Percentiles rank a stretch among this genome's conserved stretches.
Evolutionary conservation across 2,797 vertebrate species (phyloP).

Genomic region (Danio kyathit): DNA sequence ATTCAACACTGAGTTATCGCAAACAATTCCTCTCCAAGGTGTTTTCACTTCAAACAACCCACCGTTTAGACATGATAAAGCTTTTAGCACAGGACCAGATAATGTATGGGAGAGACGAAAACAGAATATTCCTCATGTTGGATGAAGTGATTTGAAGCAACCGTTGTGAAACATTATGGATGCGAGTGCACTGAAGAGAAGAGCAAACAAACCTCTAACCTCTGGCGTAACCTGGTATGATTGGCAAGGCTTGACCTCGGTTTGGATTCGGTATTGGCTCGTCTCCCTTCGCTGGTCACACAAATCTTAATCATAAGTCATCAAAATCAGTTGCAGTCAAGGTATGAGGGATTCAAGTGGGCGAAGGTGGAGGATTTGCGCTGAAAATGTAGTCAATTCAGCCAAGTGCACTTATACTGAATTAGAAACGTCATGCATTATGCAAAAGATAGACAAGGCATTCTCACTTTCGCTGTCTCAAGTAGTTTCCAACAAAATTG

Average conservation of each 20-base stretch:
- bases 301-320: conserved; percentile 50
- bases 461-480: conserved; percentile 40
- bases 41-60: conserved; percentile 26
- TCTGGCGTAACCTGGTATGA: conserved; percentile 36
- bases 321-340: conserved; percentile 50
- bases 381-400: conserved; percentile 29
- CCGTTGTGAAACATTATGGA: conserved; percentile 20
- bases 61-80: conserved; percentile 24
- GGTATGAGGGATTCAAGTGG: conserved; percentile 13
- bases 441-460: conserved; percentile 49
- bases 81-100: background rate
- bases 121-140: conserved; percentile 22
- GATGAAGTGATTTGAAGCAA: conserved; percentile 39
- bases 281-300: conserved; percentile 56
- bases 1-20: conserved; percentile 27
- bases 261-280: conserved; percentile 39
- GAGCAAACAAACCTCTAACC: conserved; percentile 26
- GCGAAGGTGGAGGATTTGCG: conserved; percentile 33
- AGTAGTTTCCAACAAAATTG: conserved; percentile 29
- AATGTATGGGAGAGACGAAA: background rate
- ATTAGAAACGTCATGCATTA: conserved; percentile 56
- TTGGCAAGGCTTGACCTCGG: conserved; percentile 56
- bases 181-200: conserved; percentile 23
- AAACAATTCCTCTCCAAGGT: conserved; percentile 36
- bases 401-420: conserved; percentile 48